Evolutionary conservation across 2,888 invertebrate genomes (phyloP), one percentile per base, ranked within the genome.

Genomic region (Julus scanicus): DNA sequence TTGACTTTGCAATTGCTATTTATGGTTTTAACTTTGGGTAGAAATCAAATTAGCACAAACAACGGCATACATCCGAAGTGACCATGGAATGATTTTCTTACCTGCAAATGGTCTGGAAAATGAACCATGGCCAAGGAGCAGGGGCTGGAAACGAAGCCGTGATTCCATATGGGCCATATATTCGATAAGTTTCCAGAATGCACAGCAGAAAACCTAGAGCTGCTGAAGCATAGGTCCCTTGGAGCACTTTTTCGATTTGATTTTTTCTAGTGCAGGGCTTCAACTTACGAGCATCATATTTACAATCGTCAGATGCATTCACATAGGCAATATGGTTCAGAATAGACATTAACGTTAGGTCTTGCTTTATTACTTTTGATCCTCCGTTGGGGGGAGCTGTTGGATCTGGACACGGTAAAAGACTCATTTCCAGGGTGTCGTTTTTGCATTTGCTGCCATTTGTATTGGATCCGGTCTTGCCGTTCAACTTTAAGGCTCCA

Each of bases 261-360:
- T 92, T 92, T 83, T 88, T 88, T 88, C 91, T 90, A 20, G 90
- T 88, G 39, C 90, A 87, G 48, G 88, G 89, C 88, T 89, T 90
- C 80, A 88, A 13, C 71, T 89, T 89, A 29, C 88, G 88, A 29
- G 88, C 88, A 57, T 90, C 91, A 37, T 90, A 90, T 84, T 91
- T 90, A 89, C 90, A 90, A 80, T 91, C 91, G 48, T 91, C 90
- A 86, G 92, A 91, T 4, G 93, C 92, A 91, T 93, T 93, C 88
- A 93, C 93, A 90, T 93, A 93, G 17, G 94, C 94, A 88, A 94
- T 94, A 90, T 94, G 94, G 90, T 93, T 93, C 89, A 94, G 90
- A 90, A 94, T 93, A 37, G 93, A 93, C 88, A 93, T 92, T 87
- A 94, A 92, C 2, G 93, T 93, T 89, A 93, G 89, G 49, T 88